Conservation (phyloP, 2,888 invertebrate genomes). For the Lasius platythorax region DNA sequence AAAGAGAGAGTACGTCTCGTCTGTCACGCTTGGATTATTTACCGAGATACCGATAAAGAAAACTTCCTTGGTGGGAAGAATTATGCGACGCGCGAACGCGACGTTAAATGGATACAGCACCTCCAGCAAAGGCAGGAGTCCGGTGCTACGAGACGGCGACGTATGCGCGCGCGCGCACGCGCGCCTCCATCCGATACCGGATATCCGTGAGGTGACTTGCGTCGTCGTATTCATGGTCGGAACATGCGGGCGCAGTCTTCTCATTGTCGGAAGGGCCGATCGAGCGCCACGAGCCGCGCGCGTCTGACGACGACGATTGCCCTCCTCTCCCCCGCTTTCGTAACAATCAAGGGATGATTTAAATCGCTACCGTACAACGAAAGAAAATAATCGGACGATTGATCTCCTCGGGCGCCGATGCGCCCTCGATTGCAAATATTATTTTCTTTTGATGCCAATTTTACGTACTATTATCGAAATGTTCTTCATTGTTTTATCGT, state of each 20-base stretch:
- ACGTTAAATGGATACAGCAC: conserved; percentile 30
- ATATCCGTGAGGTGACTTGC: conserved; percentile 82
- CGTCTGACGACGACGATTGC: conserved; percentile 15
- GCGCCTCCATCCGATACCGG: conserved; percentile 77
- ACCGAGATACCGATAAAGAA: background rate
- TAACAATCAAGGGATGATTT: background rate
- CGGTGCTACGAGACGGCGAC: conserved; percentile 54
- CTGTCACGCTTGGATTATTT: conserved; percentile 9
- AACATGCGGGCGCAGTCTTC: conserved; percentile 81
- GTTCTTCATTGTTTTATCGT: background rate
- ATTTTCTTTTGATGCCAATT: background rate
- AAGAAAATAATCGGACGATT: background rate
- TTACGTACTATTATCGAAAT: background rate
- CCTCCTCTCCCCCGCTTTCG: background rate
- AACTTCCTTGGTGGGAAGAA: conserved; percentile 14
- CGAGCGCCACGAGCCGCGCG: conserved; percentile 25
- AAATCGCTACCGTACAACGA: background rate
- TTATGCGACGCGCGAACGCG: conserved; percentile 24
- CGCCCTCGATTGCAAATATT: background rate
- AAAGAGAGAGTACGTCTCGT: background rate
- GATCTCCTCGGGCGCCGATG: background rate
- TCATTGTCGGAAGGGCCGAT: conserved; percentile 25
- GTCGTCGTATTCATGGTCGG: conserved; percentile 56
- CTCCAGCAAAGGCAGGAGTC: conserved; percentile 7
- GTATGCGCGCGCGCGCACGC: conserved; percentile 59